A percentile compares a stretch with the other conserved stretches of the same genome.
phyloP scores from a whole-genome alignment of 1,140 invertebrate genomes.

The Whitmania pigra region DNA sequence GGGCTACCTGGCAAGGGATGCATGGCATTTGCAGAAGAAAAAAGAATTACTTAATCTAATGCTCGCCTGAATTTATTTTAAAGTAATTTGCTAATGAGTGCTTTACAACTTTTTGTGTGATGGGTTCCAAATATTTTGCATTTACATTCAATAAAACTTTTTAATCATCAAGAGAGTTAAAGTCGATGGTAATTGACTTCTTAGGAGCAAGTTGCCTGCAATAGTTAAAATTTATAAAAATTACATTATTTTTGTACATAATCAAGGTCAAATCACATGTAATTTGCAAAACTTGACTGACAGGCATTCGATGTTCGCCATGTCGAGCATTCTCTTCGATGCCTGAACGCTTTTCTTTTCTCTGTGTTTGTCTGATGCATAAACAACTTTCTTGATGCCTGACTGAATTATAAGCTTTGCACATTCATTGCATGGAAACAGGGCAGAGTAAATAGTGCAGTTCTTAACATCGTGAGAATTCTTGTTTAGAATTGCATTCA shows the following conservation, averaged over 20 bases:
- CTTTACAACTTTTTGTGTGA: neutral
- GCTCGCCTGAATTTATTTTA: neutral
- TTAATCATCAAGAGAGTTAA: neutral
- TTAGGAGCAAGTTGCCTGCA: neutral
- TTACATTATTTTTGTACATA: too few species aligned
- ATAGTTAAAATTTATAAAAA: too few species aligned
- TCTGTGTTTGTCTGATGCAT: constrained; percentile 65
- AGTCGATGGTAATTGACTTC: neutral
- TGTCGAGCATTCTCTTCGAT: constrained; percentile 65
- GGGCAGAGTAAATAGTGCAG: constrained; percentile 69
- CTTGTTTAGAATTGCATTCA: constrained; percentile 89
- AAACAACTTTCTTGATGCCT: constrained; percentile 64
- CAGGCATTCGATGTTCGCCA: constrained; percentile 54
- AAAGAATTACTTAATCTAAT: neutral
- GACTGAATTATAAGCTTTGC: constrained; percentile 91
- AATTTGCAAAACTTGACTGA: too few species aligned
- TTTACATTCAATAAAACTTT: neutral
- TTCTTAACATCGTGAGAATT: constrained; percentile 61
- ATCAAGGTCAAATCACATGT: too few species aligned
- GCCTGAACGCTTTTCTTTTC: constrained; percentile 55
- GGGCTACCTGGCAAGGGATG: constrained; percentile 10
- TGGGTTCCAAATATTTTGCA: neutral
- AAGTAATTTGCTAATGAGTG: neutral
- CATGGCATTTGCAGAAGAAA: neutral
- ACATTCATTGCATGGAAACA: constrained; percentile 93